Conservation (phyloP, 1,140 invertebrate genomes). For the Drosophila orosa region DNA sequence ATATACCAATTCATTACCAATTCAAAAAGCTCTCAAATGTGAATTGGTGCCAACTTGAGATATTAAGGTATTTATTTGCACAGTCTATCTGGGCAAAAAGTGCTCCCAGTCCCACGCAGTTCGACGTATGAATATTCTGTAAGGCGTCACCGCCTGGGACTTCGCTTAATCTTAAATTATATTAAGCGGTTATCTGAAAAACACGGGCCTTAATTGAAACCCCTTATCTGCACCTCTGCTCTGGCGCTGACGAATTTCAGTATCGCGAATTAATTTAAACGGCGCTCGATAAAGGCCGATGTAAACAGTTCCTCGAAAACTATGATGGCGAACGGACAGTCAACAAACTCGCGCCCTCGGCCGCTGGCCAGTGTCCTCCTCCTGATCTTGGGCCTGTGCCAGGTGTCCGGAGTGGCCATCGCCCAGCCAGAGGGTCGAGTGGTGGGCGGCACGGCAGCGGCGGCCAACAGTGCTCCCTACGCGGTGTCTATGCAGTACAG, state of each 20-base stretch:
- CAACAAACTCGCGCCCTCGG: constrained; percentile 16
- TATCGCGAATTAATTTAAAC: constrained; percentile 73
- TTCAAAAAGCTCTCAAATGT: not conserved
- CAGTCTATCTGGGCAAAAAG: constrained; percentile 8
- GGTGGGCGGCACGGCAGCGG: constrained; percentile 72
- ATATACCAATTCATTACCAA: not conserved
- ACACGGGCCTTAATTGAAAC: constrained; percentile 57
- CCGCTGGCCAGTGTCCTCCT: constrained; percentile 20
- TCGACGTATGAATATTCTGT: not conserved
- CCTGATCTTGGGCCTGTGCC: constrained; percentile 23
- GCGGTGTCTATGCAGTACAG: constrained; percentile 79
- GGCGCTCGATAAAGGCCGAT: constrained; percentile 41
- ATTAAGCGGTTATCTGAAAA: constrained; percentile 62
- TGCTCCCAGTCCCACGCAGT: not conserved
- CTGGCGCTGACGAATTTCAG: constrained; percentile 21
- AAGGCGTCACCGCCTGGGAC: constrained; percentile 4
- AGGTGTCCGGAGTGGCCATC: constrained; percentile 42
- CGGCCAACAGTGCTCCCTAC: constrained; percentile 72
- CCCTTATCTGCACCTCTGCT: constrained; percentile 49
- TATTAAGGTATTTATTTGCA: constrained; percentile 18
- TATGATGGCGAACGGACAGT: constrained; percentile 55
- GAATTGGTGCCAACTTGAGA: not conserved
- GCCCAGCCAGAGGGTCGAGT: constrained; percentile 65
- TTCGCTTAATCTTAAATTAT: constrained; percentile 62
- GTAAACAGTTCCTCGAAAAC: constrained; percentile 70